These are phyloP conservation scores for Gadopsis marmoratus DNA, from an alignment of 2,797 vertebrate species.

Conservation along the genomic window DNA sequence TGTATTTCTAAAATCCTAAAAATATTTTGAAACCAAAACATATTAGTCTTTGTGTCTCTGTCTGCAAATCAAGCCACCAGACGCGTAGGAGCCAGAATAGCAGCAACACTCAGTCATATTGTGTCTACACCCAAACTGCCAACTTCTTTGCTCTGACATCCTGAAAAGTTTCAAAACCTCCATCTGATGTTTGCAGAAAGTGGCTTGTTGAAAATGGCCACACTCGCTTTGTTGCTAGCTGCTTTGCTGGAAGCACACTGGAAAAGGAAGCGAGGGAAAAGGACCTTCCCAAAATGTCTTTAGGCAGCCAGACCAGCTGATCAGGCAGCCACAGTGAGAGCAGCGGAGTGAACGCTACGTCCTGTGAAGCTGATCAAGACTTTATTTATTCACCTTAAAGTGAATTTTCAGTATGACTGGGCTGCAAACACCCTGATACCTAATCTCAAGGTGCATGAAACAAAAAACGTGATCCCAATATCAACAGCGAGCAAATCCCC, in stretches of 20 bases:
- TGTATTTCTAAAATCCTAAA: background rate
- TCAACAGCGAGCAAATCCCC: slow-evolving; percentile 51
- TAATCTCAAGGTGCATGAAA: slow-evolving; percentile 57
- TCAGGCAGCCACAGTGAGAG: slow-evolving; percentile 47
- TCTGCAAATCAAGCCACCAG: background rate
- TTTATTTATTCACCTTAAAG: slow-evolving; percentile 67
- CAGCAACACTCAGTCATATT: background rate
- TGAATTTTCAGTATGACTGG: slow-evolving; percentile 69
- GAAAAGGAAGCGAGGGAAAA: slow-evolving; percentile 44
- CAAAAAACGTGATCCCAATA: slow-evolving; percentile 57
- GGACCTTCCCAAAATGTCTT: slow-evolving; percentile 43
- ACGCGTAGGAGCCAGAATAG: background rate
- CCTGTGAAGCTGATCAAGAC: slow-evolving; percentile 55
- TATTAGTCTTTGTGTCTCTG: background rate
- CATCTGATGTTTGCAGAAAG: background rate
- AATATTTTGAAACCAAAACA: background rate
- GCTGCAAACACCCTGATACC: slow-evolving; percentile 59
- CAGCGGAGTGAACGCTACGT: slow-evolving; percentile 11
- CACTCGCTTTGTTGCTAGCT: slow-evolving; percentile 36
- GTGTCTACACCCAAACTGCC: background rate
- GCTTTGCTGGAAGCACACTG: slow-evolving; percentile 51
- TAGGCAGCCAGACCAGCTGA: slow-evolving; percentile 54
- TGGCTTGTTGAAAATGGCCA: slow-evolving; percentile 32
- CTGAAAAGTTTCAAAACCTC: slow-evolving; percentile 13
- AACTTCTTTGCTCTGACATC: background rate